A percentile compares a stretch with the other conserved stretches of the same genome.
Evolutionary conservation across 2,113 vertebrate species (phyloP).

Genomic region (Stigmatopora nigra): DNA sequence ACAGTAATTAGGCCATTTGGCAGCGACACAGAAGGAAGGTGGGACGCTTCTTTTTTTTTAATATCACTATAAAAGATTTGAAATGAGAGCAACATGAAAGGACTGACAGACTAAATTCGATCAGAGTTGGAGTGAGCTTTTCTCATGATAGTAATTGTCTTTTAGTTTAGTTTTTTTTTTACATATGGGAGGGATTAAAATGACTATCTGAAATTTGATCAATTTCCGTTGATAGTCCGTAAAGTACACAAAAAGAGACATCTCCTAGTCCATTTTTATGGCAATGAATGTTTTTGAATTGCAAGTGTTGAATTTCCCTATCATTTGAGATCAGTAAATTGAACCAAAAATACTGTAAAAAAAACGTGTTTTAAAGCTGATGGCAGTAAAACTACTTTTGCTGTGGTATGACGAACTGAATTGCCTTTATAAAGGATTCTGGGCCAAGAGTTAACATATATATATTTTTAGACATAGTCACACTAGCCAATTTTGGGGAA

Average conservation of each 20-base stretch:
- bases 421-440: no score
- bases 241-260: not conserved
- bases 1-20: not conserved
- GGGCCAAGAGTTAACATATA: not conserved
- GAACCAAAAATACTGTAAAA: not conserved
- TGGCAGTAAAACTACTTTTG: not conserved
- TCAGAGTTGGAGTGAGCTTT: not conserved
- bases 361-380: not conserved
- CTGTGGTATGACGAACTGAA: no score
- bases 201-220: not conserved
- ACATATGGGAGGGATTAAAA: no score
- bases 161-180: no score
- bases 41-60: not conserved
- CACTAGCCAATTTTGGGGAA: no score
- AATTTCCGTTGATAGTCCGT: not conserved
- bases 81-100: conserved; percentile 1
- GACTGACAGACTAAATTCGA: no score
- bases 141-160: not conserved
- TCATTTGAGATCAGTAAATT: not conserved
- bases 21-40: not conserved
- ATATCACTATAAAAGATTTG: not conserved
- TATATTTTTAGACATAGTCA: no score
- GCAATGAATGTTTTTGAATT: not conserved
- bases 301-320: not conserved
- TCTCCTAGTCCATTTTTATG: not conserved